phyloP scores from a whole-genome alignment of 2,113 vertebrate genomes.

The Onychostoma macrolepis region DNA sequence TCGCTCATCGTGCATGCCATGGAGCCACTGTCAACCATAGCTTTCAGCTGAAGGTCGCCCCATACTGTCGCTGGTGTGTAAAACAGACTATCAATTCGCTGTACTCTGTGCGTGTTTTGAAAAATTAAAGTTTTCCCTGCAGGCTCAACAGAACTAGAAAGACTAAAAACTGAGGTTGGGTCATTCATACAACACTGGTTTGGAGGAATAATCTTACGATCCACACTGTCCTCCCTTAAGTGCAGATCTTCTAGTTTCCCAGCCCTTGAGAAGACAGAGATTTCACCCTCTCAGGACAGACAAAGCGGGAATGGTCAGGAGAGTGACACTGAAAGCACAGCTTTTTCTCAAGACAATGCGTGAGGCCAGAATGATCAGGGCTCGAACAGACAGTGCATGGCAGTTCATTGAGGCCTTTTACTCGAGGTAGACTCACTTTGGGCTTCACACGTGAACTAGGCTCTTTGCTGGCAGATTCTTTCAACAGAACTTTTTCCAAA shows the following conservation, averaged over 20 bases:
- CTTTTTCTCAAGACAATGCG: neutral
- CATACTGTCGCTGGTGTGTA: conserved; percentile 41
- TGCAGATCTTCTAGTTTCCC: conserved; percentile 46
- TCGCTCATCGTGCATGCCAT: conserved; percentile 57
- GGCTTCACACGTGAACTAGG: neutral
- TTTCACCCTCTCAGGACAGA: conserved; percentile 13
- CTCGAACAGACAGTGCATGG: neutral
- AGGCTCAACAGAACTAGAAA: neutral
- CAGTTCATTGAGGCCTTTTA: neutral
- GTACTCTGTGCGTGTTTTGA: conserved; percentile 46
- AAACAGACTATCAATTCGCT: conserved; percentile 42
- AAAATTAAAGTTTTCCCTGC: conserved; percentile 32
- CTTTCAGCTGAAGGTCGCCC: conserved; percentile 33
- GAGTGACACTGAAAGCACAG: conserved; percentile 15
- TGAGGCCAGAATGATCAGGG: conserved; percentile 1
- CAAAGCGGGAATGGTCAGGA: conserved; percentile 21
- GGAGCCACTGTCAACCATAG: conserved; percentile 56
- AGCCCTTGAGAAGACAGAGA: neutral
- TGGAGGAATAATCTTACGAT: conserved; percentile 40
- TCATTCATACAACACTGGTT: neutral
- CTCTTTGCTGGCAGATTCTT: neutral
- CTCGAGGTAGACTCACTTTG: neutral
- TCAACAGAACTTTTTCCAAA: neutral
- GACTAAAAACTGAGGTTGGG: conserved; percentile 13
- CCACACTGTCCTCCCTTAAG: conserved; percentile 46